Percentiles rank a stretch among this genome's conserved stretches.
These are phyloP conservation scores for Sus scrofa DNA, from an alignment of 2,113 vertebrate species.

Conservation along the genomic window DNA sequence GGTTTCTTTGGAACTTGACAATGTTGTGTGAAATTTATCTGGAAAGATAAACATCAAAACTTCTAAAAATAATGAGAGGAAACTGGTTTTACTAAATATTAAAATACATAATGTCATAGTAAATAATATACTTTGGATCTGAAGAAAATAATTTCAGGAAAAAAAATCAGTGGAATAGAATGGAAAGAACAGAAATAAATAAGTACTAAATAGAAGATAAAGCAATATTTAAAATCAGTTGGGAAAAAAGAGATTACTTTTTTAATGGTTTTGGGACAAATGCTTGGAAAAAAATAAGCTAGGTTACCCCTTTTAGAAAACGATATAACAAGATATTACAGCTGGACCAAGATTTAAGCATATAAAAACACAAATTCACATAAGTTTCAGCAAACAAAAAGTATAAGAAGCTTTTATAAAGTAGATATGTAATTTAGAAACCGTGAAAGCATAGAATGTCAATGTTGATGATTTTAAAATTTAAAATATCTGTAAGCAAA, in stretches of 20 bases:
- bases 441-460: not conserved
- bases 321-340: not conserved
- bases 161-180: not conserved
- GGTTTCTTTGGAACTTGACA: not conserved
- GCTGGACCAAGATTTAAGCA: not conserved
- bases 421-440: not conserved
- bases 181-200: not conserved
- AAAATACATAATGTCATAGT: not conserved
- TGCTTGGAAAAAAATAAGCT: not conserved
- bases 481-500: not conserved
- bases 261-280: not conserved
- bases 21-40: not conserved
- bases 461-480: not conserved
- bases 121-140: conserved; percentile 10
- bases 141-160: conserved; percentile 4
- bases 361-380: not conserved
- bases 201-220: not conserved
- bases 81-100: not conserved
- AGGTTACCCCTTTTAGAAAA: not conserved
- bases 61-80: not conserved
- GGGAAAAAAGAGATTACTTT: not conserved
- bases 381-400: not conserved
- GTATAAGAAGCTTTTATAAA: conserved; percentile 7
- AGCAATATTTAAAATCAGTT: conserved; percentile 10
- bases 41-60: not conserved